Base-by-base conservation (phyloP, 2,888 invertebrate species). In the Polyommatus iphigenia region DNA sequence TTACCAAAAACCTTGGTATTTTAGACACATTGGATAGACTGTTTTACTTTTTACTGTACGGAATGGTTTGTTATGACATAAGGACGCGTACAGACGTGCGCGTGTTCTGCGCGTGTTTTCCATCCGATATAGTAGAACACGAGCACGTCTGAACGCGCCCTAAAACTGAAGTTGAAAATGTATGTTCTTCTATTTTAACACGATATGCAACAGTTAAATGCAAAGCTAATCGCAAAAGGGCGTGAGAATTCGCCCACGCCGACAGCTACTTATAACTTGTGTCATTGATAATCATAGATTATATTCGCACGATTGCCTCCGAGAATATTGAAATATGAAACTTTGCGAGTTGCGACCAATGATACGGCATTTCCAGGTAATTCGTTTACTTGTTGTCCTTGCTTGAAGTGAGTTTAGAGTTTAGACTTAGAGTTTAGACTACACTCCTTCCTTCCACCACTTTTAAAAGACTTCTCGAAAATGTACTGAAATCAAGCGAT, bases 211-310 rank as follows among this genome's bases (percentile, higher is more conserved):
- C 6, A 32, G 67, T 29, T 67, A 15, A 67, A 67, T 67, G 15
- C 67, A 32, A 67, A 29, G 29, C 67, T 67, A 67, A 67, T 67
- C 67, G 67, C 18, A 18, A 54, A 41, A 46, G 24, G 75, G 75
- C 75, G 75, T 75, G 75, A 75, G 75, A 75, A 75, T 20, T 75
- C 75, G 29, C 75, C 75, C 50, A 75, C 75, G 50, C 50, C 46
- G 10, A 73, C 41, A 50, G 24, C 50, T 73, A 73, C 67, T n/a
- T n/a, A n/a, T n/a, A n/a, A n/a, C n/a, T 67, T 32, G 67, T 67
- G 67, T 67, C 67, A 67, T 24, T 67, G 67, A 67, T 67, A 67
- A 67, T 67, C 67, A 67, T 29, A 67, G 67, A 67, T 67, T 67
- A 32, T 67, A 67, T 67, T 67, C 67, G 67, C 67, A 67, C 67